Base-by-base conservation (phyloP, 2,113 vertebrate genomes). In the Corapipo altera region DNA sequence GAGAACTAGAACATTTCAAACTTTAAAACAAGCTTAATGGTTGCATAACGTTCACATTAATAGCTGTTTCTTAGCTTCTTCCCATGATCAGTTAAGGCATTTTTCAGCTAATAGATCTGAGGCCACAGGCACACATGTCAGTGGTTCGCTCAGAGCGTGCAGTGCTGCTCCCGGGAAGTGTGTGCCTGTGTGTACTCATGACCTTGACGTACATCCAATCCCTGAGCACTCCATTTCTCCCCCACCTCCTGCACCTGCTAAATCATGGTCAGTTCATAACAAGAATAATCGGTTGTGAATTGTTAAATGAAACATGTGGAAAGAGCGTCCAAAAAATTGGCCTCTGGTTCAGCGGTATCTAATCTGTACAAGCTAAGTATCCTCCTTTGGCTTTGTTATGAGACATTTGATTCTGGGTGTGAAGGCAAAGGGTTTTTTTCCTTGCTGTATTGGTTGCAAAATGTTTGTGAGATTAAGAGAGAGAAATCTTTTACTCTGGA, bases 1-100 rank as follows among this genome's bases (percentile, higher is more conserved):
- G 62, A 91, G 43, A 74, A 57, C 65, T 67, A 71, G 88, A 93
- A 59, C 48, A 33, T 48, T 84, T 94, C n/a, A 48, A 91, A 93
- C 69, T 94, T 94, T 74, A 71, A 74, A 90, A 77, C 82, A 92
- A 88, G 88, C 93, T 81, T 92, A 88, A 76, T 79, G 76, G 41
- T 88, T 94, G 61, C 61, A 72, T 92, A 95, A 91, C 62, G 23
- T 84, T 95, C 7, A 46, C 79, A 58, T 95, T 80, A 94, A 74
- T 81, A 81, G 69, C 49, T 84, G 55, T 85, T 83, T 30, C 69
- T 78, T 75, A 67, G 79, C 41, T 83, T 88, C 72, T 96, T 91
- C 55, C 69, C 1, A 0, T 74, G 85, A 69, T 83, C 75, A 91
- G 41, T 88, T 70, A 12, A 77, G 71, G 55, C 58, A 82, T 91